These are phyloP conservation scores for Hippasteria phrygiana DNA, from an alignment of 53 echinoderm and acorn worm species.

Conservation along the genomic window DNA sequence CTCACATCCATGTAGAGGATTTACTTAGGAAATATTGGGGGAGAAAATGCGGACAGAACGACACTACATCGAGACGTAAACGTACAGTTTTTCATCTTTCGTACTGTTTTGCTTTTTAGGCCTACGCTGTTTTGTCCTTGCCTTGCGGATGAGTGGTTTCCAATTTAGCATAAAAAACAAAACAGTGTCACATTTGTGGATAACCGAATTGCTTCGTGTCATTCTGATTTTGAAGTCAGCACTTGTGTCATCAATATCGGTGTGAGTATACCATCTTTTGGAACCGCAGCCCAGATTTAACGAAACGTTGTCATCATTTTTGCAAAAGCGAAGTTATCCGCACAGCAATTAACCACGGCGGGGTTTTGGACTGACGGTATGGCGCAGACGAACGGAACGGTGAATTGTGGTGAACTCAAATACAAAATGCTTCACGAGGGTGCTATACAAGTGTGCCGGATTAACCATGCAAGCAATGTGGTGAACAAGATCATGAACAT, in stretches of 20 bases:
- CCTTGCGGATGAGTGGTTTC: no score
- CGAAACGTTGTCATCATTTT: neutral
- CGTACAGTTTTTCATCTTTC: neutral
- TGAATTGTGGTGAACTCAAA: conserved; percentile 82
- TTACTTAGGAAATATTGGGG: neutral
- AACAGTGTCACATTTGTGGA: no score
- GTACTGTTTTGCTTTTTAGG: neutral
- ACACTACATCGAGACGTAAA: neutral
- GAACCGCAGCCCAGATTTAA: no score
- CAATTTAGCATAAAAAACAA: no score
- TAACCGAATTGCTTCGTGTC: no score
- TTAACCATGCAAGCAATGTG: conserved; percentile 94
- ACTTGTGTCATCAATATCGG: no score
- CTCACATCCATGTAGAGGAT: neutral
- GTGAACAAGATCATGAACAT: conserved; percentile 93
- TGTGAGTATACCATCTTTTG: no score
- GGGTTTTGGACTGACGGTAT: conserved; percentile 18
- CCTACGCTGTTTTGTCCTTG: neutral
- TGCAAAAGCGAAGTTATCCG: neutral
- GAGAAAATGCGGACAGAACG: neutral
- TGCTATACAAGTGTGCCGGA: conserved; percentile 86
- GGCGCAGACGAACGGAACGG: conserved; percentile 36
- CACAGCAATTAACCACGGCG: conserved; percentile 27
- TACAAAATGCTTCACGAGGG: conserved; percentile 96
- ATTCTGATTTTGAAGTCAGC: no score